Evolutionary conservation across 2,888 invertebrate genomes (phyloP), one percentile per base, ranked within the genome.

Genomic region (Watsonalla binaria): DNA sequence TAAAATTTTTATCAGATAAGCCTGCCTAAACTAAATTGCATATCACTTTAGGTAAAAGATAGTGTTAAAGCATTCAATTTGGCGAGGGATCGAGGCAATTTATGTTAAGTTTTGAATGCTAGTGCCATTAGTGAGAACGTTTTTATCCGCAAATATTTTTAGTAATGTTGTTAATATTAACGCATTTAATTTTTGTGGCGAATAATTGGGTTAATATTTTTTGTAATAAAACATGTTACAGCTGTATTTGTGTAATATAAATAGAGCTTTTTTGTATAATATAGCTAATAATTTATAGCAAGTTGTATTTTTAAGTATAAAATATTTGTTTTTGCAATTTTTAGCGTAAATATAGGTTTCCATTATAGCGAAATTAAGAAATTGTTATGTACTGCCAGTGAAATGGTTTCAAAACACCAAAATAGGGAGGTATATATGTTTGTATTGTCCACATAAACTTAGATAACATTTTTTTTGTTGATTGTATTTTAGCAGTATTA

Each of bases 1-100:
- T 42, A 42, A 42, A 42, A 0, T 2, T 8, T 1, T 8, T 11
- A 42, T 42, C 42, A 72, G 74, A 78, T 71, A 74, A 82, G 87
- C 87, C 86, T 88, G 88, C 87, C 87, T 87, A 85, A 80, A 80
- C 74, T 84, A 79, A 86, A 88, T 87, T 88, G 89, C 89, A 90
- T 90, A 90, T 90, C 89, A 90, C 78, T 83, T 86, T 86, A 83
- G 55, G 57, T 56, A 34, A 58, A 35, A 35, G 35, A 8, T 35
- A 15, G 35, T 48, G 14, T 33, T 49, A 9, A 15, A 8, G 5
- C 37, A 55, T 69, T 64, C 62, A 66, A 65, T 65, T 72, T 73
- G 61, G 70, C 56, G 24, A 24, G 24, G 24, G 24, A 24, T 24
- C 24, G 24, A 24, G 24, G 24, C 24, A 24, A 24, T 67, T 65